Evolutionary conservation across 2,113 vertebrate species (phyloP), one percentile per base, ranked within the genome.

Genomic region (Thunnus thynnus): DNA sequence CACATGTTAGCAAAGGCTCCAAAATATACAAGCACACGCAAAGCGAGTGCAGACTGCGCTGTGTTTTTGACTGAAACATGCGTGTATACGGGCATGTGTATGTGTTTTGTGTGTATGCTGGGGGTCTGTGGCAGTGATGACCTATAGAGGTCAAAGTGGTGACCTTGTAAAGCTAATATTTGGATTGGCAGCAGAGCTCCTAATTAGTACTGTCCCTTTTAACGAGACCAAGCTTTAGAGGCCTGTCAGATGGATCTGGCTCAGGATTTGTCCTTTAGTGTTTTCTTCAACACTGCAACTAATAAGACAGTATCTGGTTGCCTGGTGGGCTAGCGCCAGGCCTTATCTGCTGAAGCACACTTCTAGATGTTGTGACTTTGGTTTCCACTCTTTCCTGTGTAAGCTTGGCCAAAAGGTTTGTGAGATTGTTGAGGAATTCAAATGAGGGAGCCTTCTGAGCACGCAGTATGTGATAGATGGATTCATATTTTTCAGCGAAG

Each of bases 111-210:
- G 48, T 32, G 47, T 57, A 61, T 57, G 68, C 68, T 58, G 47
- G 62, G 20, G 64, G 70, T 78, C 67, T 84, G 79, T 32, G 30
- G 27, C 30, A n/a, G 36, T 2, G 27, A 55, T 74, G 85, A 78
- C 76, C 80, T 67, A 17, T 56, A 17, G 36, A 77, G 84, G 89
- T 89, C 75, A 85, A 71, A 65, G 75, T 44, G 16, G 36, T 70
- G 87, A 81, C 89, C 89, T 80, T 73, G 58, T 89, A 86, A 84
- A 85, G 71, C 82, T 87, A 90, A 93, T 93, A 88, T 93, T 94
- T 91, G 62, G 90, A 90, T 84, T 81, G 65, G 57, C 72, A 64
- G 82, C 81, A 47, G 70, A 81, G 67, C 63, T 80, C 68, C 72
- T 91, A 90, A 90, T 91, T 87, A 88, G 74, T 32, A 32, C 20